Evolutionary conservation across 2,797 vertebrate genomes (phyloP), one percentile per base, ranked within the genome.

Genomic region (Danio aesculapii): DNA sequence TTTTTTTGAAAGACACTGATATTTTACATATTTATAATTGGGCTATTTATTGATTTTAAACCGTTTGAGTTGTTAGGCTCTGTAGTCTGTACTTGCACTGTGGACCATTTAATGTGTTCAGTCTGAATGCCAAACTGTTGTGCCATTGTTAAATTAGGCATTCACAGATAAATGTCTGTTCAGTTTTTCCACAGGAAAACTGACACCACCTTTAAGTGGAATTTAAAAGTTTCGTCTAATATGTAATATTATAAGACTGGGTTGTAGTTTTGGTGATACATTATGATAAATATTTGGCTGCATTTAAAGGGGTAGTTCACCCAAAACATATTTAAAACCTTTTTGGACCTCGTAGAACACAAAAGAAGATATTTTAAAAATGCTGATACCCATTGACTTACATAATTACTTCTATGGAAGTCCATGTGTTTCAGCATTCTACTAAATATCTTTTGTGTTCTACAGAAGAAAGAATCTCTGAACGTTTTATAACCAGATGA

Each of bases 81-180:
- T 47, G 19, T 58, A 14, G 16, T 9, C n/a, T 12, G 21, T 46
- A 8, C 7, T 57, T 77, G 10, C 16, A 49, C 57, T 59, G 16
- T 47, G 46, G 53, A 59, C 66, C 55, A 30, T 78, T 69, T 39
- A 12, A 58, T 16, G 16, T 52, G 64, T 17, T 75, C 57, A 59
- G 8, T 30, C 8, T 39, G 14, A 69, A 69, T 2, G 49, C 67
- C 68, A 70, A 39, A 11, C 13, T 39, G 14, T 39, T 52, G 47
- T 75, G 72, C 46, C 72, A 50, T 21, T 61, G 14, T 62, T 49
- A 61, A 3, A 39, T n/a, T 62, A 6, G 46, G 30, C 10, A 3
- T 62, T 73, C 3, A 58, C 41, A n/a, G 16, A 46, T 64, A 47
- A 55, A 19, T 21, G n/a, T 10, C 62, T 66, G 17, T 21, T 58